Conservation (phyloP, 2,113 vertebrate species). For the Rhombomys opimus region DNA sequence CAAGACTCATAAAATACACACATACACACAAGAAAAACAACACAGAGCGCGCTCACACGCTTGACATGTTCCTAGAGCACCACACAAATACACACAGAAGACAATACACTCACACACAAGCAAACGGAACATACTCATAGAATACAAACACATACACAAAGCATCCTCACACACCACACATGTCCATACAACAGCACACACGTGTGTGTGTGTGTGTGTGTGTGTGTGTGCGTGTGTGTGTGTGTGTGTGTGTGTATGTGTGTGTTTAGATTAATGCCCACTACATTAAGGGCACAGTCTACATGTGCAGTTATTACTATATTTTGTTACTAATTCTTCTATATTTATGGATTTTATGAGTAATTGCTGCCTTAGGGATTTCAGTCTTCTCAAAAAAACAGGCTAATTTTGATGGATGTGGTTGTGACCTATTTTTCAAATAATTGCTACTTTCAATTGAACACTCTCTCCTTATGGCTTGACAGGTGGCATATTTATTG, state of each 20-base stretch:
- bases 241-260: no score
- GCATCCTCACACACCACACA: neutral
- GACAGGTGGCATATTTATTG: slow-evolving; percentile 72
- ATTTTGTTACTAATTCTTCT: slow-evolving; percentile 51
- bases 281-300: neutral
- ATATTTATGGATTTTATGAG: slow-evolving; percentile 48
- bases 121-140: neutral
- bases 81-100: neutral
- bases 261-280: neutral
- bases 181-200: neutral
- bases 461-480: slow-evolving; percentile 54
- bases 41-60: neutral
- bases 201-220: no score
- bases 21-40: neutral
- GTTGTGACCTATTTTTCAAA: slow-evolving; percentile 65
- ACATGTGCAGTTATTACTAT: neutral
- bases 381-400: slow-evolving; percentile 40
- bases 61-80: neutral
- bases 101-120: neutral
- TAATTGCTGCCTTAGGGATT: slow-evolving; percentile 46
- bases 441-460: slow-evolving; percentile 69
- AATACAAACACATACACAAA: neutral
- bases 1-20: neutral
- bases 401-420: slow-evolving; percentile 68
- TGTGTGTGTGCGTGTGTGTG: no score